phyloP scores from a whole-genome alignment of 1,140 invertebrate genomes.

The Proales similis region DNA sequence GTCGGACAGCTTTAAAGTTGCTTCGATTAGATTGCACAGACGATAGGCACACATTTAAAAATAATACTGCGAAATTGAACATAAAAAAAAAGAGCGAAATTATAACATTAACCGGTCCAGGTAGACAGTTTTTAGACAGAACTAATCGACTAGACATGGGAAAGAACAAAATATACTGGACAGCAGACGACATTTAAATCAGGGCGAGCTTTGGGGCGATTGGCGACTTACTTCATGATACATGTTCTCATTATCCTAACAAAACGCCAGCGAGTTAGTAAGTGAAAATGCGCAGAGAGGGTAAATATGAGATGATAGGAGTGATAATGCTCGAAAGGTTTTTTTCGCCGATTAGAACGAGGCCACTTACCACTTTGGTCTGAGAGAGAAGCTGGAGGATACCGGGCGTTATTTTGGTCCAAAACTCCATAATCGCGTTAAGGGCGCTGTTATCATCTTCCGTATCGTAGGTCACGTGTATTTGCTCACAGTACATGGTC shows the following conservation, averaged over 20 bases:
- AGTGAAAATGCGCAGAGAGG: too few species aligned
- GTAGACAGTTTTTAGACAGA: neutral
- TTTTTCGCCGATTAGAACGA: too few species aligned
- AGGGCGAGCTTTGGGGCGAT: too few species aligned
- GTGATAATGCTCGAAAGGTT: too few species aligned
- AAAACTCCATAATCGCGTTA: conserved; percentile 85
- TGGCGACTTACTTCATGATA: too few species aligned
- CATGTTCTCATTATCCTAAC: too few species aligned
- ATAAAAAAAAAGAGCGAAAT: conserved; percentile 37
- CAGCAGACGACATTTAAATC: too few species aligned
- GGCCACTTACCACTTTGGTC: conserved; percentile 72
- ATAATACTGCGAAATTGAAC: conserved; percentile 27
- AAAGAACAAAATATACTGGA: neutral
- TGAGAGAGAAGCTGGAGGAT: conserved; percentile 84
- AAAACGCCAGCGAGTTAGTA: too few species aligned
- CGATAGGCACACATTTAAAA: conserved; percentile 38
- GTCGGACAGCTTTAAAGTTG: conserved; percentile 70
- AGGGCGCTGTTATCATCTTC: conserved; percentile 49
- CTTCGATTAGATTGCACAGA: conserved; percentile 40
- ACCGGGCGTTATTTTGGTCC: conserved; percentile 90
- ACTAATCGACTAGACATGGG: neutral
- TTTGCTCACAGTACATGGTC: conserved; percentile 93
- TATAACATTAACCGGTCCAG: conserved; percentile 10
- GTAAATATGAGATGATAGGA: neutral
- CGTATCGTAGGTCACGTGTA: conserved; percentile 60